Evolutionary conservation across 2,113 vertebrate species (phyloP).

Genomic region (Pongo abelii): DNA sequence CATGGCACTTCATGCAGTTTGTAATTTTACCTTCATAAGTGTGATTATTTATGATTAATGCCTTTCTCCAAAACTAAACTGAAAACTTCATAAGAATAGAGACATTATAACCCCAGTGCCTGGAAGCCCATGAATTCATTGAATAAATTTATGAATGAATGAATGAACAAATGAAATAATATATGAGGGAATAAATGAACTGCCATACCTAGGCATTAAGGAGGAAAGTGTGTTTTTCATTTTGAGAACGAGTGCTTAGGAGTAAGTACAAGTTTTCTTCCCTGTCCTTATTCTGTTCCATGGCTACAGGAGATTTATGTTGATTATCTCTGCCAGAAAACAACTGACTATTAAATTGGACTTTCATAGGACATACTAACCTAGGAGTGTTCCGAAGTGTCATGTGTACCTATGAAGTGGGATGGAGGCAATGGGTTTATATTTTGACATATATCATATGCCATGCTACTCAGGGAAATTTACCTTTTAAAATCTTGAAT

Average conservation of each 20-base stretch:
- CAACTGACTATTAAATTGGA: constrained; percentile 1
- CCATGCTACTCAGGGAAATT: neutral
- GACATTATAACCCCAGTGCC: neutral
- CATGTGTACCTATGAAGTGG: neutral
- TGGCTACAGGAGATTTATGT: constrained; percentile 14
- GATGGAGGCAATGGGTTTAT: neutral
- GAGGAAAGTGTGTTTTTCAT: neutral
- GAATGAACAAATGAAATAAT: neutral
- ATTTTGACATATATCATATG: constrained; percentile 20
- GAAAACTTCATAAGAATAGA: constrained; percentile 2
- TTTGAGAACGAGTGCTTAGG: neutral
- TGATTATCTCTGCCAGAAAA: constrained; percentile 37
- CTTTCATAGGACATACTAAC: neutral
- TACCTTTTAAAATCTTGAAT: constrained; percentile 26
- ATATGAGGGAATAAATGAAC: neutral
- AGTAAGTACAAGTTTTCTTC: constrained; percentile 3
- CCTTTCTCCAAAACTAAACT: constrained; percentile 33
- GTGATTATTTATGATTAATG: neutral
- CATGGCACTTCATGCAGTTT: neutral
- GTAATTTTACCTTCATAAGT: neutral
- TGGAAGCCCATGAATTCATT: neutral
- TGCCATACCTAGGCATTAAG: neutral
- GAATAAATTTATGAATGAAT: neutral
- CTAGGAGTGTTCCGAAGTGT: neutral
- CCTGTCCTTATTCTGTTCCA: constrained; percentile 16